These are phyloP conservation scores for Melanotaenia trifasciata DNA, from an alignment of 2,797 vertebrate species.

Conservation along the genomic window DNA sequence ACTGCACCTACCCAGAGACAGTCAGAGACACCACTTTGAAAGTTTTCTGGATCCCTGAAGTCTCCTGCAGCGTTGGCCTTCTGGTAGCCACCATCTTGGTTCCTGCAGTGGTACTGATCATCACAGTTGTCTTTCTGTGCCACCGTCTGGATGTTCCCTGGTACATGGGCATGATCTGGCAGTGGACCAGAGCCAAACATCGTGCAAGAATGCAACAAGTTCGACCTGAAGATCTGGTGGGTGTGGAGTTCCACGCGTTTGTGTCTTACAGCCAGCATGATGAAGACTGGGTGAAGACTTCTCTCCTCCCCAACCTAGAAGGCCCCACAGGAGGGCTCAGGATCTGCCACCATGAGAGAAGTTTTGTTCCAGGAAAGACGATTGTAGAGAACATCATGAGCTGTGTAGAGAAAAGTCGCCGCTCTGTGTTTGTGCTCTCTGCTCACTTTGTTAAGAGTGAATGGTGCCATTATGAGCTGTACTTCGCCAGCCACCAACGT, in stretches of 20 bases:
- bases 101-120: conserved; percentile 69
- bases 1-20: conserved; percentile 85
- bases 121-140: conserved; percentile 74
- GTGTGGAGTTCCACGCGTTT: conserved; percentile 87
- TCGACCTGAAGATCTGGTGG: conserved; percentile 69
- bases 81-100: conserved; percentile 80
- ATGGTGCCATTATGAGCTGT: conserved; percentile 96
- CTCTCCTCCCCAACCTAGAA: conserved; percentile 87
- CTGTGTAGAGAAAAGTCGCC: conserved; percentile 90
- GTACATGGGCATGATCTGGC: conserved; percentile 89
- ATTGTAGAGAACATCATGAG: conserved; percentile 91
- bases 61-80: conserved; percentile 84
- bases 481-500: conserved; percentile 90
- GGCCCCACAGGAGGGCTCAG: conserved; percentile 58
- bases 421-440: conserved; percentile 90
- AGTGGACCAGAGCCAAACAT: conserved; percentile 89
- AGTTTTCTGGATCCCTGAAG: conserved; percentile 75
- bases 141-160: conserved; percentile 85
- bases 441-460: conserved; percentile 92
- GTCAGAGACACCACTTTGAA: conserved; percentile 72
- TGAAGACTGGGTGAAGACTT: conserved; percentile 84
- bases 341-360: conserved; percentile 89
- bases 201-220: conserved; percentile 66
- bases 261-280: conserved; percentile 91
- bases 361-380: conserved; percentile 89